Evolutionary conservation across 2,888 invertebrate species (phyloP), one percentile per base, ranked within the genome.

Genomic region (Acanthosepion esculentum): DNA sequence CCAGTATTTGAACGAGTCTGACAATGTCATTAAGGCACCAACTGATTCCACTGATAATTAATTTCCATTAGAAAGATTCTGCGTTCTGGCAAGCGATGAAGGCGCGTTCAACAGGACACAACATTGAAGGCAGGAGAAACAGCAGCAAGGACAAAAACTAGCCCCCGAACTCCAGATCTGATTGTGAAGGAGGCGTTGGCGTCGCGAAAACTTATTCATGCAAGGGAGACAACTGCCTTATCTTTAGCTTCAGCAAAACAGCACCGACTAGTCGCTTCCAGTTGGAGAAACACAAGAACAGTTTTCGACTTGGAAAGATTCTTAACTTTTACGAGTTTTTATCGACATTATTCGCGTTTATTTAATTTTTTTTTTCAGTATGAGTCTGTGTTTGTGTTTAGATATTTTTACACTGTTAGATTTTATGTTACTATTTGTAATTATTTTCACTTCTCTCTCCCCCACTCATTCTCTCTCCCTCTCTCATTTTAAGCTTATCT

Each of bases 151-250:
- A 78, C 78, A 78, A 78, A 78, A 78, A 78, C n/a, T 2, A 78
- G 33, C 12, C 8, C 23, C 20, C 20, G 20, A 23, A 20, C 23
- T 59, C 59, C 4, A 26, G 59, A 59, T 59, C 59, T 59, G 59
- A 59, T 59, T 23, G 59, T 59, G 20, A 59, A 59, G 23, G n/a
- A 12, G 15, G 8, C n/a, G n/a, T 3, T 78, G 78, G n/a, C 78
- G 78, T 78, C 15, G 12, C 23, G 78, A n/a, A 41, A 78, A 78
- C 78, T 78, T 78, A 78, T 78, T 78, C n/a, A n/a, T n/a, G 78
- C 78, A 78, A 78, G 78, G n/a, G n/a, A 78, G n/a, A 78, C 78
- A 78, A 78, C n/a, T 78, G 15, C 78, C 78, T 78, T 78, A 78
- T 78, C 78, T 78, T 78, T 33, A 15, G n/a, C 12, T 33, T 12